Evolutionary conservation across 2,113 vertebrate genomes (phyloP), one percentile per base, ranked within the genome.

Genomic region (Grallaria varia): DNA sequence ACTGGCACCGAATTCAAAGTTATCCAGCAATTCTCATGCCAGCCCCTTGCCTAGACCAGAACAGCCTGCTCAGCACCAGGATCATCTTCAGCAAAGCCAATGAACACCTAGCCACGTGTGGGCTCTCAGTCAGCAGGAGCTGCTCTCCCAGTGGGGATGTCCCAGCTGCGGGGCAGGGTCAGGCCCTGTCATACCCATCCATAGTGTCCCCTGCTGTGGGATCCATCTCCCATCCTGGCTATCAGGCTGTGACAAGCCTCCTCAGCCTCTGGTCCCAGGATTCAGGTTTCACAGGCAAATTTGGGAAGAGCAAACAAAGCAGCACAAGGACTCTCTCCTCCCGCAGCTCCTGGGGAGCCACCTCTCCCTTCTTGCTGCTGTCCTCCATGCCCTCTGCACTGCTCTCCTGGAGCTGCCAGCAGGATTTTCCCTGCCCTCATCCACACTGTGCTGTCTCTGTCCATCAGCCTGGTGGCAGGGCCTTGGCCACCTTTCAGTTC

Each of bases 41-140:
- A 6, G 52, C 44, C 85, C 75, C 75, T 80, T 17, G 79, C 49
- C 90, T 4, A 8, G 42, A 60, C 11, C 21, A 21, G 22, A 64
- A 33, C 75, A 72, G 73, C 18, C 28, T 25, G 64, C 73, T 31
- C 20, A 0, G 74, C 67, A 47, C 35, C 60, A 28, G 68, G 77
- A 72, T 39, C 2, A 1, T 87, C 84, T 37, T 71, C 1, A 0
- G 52, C 19, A 66, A n/a, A 81, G 77, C 77, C 23, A 1, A 3
- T 0, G 4, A n/a, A 33, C 7, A 24, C 33, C n/a, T 47, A 7
- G 35, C 20, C 56, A 5, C 5, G 1, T 0, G 0, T 0, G 0
- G 35, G 52, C 35, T 90, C 73, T 55, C 49, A 2, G n/a, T 1
- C 0, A 0, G 31, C 1, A 1, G 62, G 58, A 49, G 49, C 86